phyloP scores from a whole-genome alignment of 2,888 invertebrate species.

The Gisinianus flammeolus region DNA sequence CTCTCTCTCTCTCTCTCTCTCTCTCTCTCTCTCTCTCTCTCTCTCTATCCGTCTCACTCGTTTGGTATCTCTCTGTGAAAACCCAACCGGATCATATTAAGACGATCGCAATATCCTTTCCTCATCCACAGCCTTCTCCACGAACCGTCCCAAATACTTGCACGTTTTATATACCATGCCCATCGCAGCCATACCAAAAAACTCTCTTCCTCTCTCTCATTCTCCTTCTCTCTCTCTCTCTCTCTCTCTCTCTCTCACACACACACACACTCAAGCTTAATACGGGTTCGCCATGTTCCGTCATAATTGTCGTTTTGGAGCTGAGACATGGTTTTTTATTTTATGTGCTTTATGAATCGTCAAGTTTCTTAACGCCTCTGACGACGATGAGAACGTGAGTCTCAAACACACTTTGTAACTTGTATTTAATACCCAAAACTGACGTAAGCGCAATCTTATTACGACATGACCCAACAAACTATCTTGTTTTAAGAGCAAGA shows the following conservation, averaged over 20 bases:
- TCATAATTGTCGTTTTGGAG: slow-evolving; percentile 9
- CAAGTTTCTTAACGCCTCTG: slow-evolving; percentile 27
- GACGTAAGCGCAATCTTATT: no score
- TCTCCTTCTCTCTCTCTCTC: background rate
- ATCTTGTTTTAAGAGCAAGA: no score
- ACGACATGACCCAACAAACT: no score
- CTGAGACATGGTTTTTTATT: slow-evolving; percentile 30
- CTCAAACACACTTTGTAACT: no score
- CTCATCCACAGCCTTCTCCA: background rate
- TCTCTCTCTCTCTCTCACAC: background rate
- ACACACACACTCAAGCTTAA: background rate
- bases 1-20: background rate
- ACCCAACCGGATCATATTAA: slow-evolving; percentile 37
- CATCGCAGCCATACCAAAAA: background rate
- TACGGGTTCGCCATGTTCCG: background rate
- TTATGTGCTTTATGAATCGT: slow-evolving; percentile 28
- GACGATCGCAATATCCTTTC: background rate
- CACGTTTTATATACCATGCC: no score
- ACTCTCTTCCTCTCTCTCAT: background rate
- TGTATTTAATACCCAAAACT: background rate
- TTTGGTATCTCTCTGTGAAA: slow-evolving; percentile 24
- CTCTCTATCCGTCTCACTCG: background rate
- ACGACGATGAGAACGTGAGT: background rate
- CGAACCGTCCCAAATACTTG: no score
- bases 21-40: background rate